These are phyloP conservation scores for Luffia ferchaultella DNA, from an alignment of 2,888 invertebrate genomes.

Conservation along the genomic window DNA sequence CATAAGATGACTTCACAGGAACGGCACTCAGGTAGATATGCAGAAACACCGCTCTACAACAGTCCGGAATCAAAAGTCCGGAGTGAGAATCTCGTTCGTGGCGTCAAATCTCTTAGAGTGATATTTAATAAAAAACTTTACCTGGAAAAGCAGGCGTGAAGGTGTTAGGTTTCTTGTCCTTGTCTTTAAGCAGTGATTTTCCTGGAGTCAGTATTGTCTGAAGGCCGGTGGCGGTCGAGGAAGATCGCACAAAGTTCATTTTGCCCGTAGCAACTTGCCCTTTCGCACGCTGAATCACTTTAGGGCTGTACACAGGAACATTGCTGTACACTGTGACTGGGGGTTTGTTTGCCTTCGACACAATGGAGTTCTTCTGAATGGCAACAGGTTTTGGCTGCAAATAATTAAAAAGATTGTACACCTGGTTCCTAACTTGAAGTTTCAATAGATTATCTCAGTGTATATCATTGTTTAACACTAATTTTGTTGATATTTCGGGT, in stretches of 20 bases:
- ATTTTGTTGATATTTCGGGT: no score
- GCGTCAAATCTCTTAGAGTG: no score
- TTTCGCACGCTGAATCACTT: constrained; percentile 34
- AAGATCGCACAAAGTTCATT: constrained; percentile 34
- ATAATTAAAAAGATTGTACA: background rate
- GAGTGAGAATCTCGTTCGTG: no score
- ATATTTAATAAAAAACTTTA: no score
- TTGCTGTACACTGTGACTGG: constrained; percentile 11
- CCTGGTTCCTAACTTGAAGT: no score
- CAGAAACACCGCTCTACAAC: no score
- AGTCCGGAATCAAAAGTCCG: no score
- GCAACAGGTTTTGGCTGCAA: background rate
- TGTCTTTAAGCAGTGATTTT: constrained; percentile 76
- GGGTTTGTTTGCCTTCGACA: constrained; percentile 23
- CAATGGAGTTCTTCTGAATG: constrained; percentile 36
- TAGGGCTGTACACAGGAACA: constrained; percentile 31
- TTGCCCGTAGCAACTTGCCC: constrained; percentile 58
- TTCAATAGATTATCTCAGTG: no score
- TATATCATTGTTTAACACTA: no score
- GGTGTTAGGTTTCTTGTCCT: constrained; percentile 71
- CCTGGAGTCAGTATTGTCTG: constrained; percentile 50
- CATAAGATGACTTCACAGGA: no score
- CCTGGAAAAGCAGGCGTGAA: constrained; percentile 22
- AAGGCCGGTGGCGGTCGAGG: constrained; percentile 30
- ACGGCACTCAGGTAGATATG: no score